Conservation (phyloP, 1,140 invertebrate species). For the Formica selysi region DNA sequence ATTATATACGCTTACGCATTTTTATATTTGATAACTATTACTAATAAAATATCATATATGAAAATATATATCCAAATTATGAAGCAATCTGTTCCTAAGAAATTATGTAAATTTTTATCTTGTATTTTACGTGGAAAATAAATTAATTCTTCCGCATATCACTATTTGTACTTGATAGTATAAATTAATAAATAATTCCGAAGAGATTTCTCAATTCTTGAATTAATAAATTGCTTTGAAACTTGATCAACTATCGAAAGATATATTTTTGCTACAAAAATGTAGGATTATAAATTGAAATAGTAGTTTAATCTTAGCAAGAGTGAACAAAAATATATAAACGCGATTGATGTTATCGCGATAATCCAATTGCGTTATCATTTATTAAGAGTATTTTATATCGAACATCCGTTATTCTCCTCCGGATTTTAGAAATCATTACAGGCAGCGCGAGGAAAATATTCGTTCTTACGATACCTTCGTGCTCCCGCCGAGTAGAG, state of each 20-base stretch:
- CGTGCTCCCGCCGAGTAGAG: constrained; percentile 38
- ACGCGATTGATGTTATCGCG: background rate
- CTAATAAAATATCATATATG: background rate
- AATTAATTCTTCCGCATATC: background rate
- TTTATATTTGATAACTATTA: background rate
- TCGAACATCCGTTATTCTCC: background rate
- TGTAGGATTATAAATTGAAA: background rate
- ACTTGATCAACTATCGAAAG: too few species aligned
- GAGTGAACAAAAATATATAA: background rate
- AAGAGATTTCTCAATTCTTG: background rate
- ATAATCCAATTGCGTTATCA: background rate
- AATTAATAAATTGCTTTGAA: background rate
- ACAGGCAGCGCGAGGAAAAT: constrained; percentile 25
- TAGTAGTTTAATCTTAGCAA: background rate
- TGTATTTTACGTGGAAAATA: background rate
- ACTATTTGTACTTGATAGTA: background rate
- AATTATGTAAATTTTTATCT: background rate
- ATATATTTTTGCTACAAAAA: background rate
- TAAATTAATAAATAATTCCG: background rate
- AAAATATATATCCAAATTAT: background rate
- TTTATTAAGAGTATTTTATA: background rate
- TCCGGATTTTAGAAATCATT: background rate
- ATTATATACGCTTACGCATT: background rate
- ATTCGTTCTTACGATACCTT: constrained; percentile 72
- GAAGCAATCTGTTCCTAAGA: background rate